These are phyloP conservation scores for Stegophylla sp. DNA, from an alignment of 2,888 invertebrate genomes.

Conservation along the genomic window DNA sequence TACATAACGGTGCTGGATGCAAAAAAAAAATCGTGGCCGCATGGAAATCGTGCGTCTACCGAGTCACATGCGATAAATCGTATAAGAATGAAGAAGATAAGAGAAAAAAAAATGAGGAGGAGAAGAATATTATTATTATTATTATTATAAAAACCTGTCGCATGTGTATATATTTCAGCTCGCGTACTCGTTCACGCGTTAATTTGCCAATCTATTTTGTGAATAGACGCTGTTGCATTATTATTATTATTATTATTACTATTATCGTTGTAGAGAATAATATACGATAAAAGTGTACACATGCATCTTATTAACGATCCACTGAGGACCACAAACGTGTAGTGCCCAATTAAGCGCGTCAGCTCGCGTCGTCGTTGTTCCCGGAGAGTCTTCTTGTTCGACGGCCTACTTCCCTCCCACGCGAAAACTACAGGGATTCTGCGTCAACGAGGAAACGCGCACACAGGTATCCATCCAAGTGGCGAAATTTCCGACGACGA, in stretches of 20 bases:
- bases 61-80: conserved; percentile 54
- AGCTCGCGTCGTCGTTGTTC: background rate
- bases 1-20: conserved; percentile 45
- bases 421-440: conserved; percentile 17
- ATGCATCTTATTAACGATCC: conserved; percentile 24
- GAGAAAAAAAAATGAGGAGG: conserved; percentile 8
- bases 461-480: no score
- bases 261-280: conserved; percentile 21
- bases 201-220: conserved; percentile 56
- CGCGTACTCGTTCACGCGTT: conserved; percentile 57
- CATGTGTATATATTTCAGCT: conserved; percentile 28
- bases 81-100: conserved; percentile 29
- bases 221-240: conserved; percentile 32
- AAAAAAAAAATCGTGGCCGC: conserved; percentile 55
- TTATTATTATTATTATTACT: conserved; percentile 16
- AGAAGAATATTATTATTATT: conserved; percentile 4
- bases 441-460: background rate
- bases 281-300: background rate
- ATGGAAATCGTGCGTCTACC: conserved; percentile 54
- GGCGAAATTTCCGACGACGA: background rate
- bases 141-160: conserved; percentile 33
- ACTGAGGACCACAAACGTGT: conserved; percentile 34
- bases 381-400: background rate
- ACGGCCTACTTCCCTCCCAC: conserved; percentile 36
- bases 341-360: conserved; percentile 9